A percentile compares a stretch with the other conserved stretches of the same genome.
phyloP scores from a whole-genome alignment of 2,888 invertebrate genomes.

The Orthonevra nobilis region DNA sequence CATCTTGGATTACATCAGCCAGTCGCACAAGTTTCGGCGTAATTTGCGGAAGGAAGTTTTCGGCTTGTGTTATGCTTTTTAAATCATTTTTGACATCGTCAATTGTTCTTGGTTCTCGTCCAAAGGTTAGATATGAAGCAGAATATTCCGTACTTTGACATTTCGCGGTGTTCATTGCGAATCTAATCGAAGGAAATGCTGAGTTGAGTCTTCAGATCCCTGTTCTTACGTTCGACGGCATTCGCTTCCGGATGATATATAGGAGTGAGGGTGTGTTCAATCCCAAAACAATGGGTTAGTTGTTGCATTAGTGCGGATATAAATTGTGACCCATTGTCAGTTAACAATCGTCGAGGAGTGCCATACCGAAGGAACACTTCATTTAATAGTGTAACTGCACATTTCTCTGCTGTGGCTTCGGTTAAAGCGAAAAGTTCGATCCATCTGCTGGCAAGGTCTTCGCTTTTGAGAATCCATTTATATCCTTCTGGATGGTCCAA shows the following conservation, averaged over 20 bases:
- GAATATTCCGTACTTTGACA: conserved; percentile 72
- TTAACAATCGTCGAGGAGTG: too few species aligned
- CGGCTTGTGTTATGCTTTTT: conserved; percentile 59
- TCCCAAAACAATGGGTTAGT: too few species aligned
- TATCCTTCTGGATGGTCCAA: conserved; percentile 59
- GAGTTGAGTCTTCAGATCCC: conserved; percentile 57
- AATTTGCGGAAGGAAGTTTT: conserved; percentile 53
- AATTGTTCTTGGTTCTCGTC: conserved; percentile 73
- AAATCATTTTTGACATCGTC: conserved; percentile 68
- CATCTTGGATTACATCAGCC: not conserved
- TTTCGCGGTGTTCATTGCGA: conserved; percentile 75
- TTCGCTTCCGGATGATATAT: too few species aligned
- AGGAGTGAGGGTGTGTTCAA: too few species aligned
- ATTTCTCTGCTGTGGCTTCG: too few species aligned
- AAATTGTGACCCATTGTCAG: conserved; percentile 76
- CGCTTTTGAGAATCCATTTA: conserved; percentile 73
- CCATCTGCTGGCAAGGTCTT: too few species aligned
- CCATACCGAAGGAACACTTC: too few species aligned
- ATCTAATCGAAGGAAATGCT: conserved; percentile 73
- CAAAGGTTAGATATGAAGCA: not conserved
- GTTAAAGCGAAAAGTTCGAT: too few species aligned
- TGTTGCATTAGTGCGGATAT: conserved; percentile 72
- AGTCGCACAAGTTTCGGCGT: not conserved
- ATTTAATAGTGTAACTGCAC: too few species aligned
- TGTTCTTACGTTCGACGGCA: too few species aligned